Percentiles rank a stretch among this genome's conserved stretches.
Conservation (phyloP, 2,888 invertebrate species). For the Hemicrepidius hirtus region DNA sequence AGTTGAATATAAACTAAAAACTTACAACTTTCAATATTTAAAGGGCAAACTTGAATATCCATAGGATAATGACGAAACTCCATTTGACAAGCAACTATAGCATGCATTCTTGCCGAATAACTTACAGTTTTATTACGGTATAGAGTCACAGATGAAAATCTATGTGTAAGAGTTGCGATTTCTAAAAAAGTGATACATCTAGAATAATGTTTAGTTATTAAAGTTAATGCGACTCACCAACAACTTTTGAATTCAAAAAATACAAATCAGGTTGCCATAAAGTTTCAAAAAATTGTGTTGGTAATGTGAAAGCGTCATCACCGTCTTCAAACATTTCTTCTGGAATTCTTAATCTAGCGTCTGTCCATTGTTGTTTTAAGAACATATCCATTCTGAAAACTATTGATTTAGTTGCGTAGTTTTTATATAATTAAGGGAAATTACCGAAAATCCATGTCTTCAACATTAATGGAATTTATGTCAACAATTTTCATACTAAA, state of each 20-base stretch:
- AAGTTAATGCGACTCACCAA: constrained; percentile 75
- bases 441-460: constrained; percentile 92
- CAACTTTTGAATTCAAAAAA: constrained; percentile 89
- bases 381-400: constrained; percentile 87
- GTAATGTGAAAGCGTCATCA: constrained; percentile 86
- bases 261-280: constrained; percentile 93
- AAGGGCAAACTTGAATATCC: constrained; percentile 90
- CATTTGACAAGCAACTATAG: constrained; percentile 91
- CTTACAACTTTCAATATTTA: constrained; percentile 91
- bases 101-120: constrained; percentile 88
- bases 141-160: constrained; percentile 87
- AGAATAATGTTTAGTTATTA: constrained; percentile 11
- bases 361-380: constrained; percentile 87
- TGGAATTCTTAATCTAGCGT: constrained; percentile 84
- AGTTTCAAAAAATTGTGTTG: constrained; percentile 87
- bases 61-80: constrained; percentile 90
- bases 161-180: constrained; percentile 86
- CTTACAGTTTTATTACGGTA: constrained; percentile 87
- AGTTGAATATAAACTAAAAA: constrained; percentile 57
- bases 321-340: constrained; percentile 87
- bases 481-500: constrained; percentile 90
- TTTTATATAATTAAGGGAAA: neutral
- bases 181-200: constrained; percentile 73
- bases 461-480: constrained; percentile 90
- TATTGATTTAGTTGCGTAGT: constrained; percentile 20